Evolutionary conservation across 2,113 vertebrate genomes (phyloP).

Genomic region (Pelobates fuscus): DNA sequence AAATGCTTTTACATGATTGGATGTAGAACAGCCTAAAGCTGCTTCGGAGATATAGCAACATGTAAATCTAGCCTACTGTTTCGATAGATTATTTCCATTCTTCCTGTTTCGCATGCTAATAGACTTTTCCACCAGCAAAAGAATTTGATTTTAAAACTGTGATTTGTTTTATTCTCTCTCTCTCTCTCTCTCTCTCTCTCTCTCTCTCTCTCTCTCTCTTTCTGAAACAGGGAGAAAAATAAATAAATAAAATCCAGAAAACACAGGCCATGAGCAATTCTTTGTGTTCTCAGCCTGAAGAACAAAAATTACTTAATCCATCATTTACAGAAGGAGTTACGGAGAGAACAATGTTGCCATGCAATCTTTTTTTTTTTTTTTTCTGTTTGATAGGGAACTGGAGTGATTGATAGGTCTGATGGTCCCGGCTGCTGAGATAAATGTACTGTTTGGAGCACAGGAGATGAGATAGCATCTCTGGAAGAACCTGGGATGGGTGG

Average conservation of each 20-base stretch:
- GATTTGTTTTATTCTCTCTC: constrained; percentile 8
- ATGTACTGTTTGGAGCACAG: constrained; percentile 28
- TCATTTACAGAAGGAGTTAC: constrained; percentile 11
- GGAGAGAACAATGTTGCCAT: constrained; percentile 42
- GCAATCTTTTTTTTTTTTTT: constrained; percentile 29
- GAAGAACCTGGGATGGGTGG: constrained; percentile 38
- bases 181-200: neutral
- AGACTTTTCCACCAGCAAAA: constrained; percentile 31
- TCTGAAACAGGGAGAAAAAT: neutral
- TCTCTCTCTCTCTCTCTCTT: constrained; percentile 11
- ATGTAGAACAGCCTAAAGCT: constrained; percentile 39
- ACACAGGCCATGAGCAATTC: constrained; percentile 40
- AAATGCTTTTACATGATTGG: constrained; percentile 48
- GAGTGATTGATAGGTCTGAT: constrained; percentile 32
- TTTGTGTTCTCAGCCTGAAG: constrained; percentile 36
- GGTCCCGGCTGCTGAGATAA: constrained; percentile 26
- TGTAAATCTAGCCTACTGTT: constrained; percentile 47
- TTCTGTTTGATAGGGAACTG: constrained; percentile 46
- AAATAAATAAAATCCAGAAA: constrained; percentile 35
- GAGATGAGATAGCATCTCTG: constrained; percentile 40
- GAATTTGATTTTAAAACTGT: constrained; percentile 44
- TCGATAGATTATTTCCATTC: constrained; percentile 45
- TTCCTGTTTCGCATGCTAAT: constrained; percentile 44
- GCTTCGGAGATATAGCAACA: constrained; percentile 43
- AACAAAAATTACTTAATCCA: constrained; percentile 48